Conservation (phyloP, 2,888 invertebrate genomes). For the Tachina fera region DNA sequence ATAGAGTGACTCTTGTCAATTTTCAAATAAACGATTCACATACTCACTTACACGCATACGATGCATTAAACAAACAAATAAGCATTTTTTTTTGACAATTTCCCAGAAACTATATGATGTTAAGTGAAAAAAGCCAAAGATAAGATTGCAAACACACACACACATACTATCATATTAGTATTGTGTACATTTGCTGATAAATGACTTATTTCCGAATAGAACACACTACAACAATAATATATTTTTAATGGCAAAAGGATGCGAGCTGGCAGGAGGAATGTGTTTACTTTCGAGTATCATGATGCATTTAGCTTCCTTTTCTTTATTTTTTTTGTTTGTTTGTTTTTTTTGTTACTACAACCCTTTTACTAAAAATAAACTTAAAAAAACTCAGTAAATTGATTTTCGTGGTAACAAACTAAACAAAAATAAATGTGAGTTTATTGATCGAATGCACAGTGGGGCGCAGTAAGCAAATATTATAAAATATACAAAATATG, state of each 20-base stretch:
- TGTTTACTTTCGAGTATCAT: conserved; percentile 13
- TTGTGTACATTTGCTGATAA: conserved; percentile 60
- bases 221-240: conserved; percentile 45
- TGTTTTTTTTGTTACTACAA: not conserved
- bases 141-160: not conserved
- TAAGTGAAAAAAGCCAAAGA: not conserved
- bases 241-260: conserved; percentile 50
- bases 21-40: not conserved
- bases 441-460: not conserved
- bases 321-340: not conserved
- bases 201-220: conserved; percentile 62
- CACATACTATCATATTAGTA: not conserved
- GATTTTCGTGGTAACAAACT: conserved; percentile 50
- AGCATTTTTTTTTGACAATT: conserved; percentile 68
- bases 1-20: no score
- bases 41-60: not conserved
- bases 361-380: conserved; percentile 31
- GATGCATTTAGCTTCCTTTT: conserved; percentile 27
- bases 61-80: not conserved
- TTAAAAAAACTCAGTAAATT: conserved; percentile 45
- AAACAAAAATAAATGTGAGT: conserved; percentile 23
- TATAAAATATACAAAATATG: no score
- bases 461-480: not conserved
- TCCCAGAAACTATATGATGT: conserved; percentile 10
- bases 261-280: not conserved